A percentile compares a stretch with the other conserved stretches of the same genome.
Conservation (phyloP, 2,797 vertebrate genomes). For the Onychomys arenicola region DNA sequence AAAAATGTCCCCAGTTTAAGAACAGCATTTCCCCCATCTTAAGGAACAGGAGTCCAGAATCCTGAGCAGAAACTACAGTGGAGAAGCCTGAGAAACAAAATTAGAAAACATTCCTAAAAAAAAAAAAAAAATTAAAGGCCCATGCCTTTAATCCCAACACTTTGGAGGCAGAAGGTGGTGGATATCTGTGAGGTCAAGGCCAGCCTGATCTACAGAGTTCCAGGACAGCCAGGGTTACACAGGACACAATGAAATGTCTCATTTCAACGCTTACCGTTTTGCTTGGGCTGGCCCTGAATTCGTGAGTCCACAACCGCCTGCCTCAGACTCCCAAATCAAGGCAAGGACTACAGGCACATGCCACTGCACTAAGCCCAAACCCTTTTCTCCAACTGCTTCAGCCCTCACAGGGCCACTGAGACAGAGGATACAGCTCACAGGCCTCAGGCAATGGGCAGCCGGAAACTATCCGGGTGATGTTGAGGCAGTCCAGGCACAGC, state of each 20-base stretch:
- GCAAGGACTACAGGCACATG: neutral
- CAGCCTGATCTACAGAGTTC: neutral
- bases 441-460: constrained; percentile 96
- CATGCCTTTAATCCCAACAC: neutral
- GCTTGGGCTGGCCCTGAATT: neutral
- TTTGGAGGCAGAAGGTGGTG: neutral
- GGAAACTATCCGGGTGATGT: constrained; percentile 94
- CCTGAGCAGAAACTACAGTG: neutral
- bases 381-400: fast-evolving
- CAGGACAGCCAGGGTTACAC: neutral
- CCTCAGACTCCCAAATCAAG: neutral
- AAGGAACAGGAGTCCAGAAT: neutral
- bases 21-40: neutral
- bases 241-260: neutral
- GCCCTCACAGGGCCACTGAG: neutral
- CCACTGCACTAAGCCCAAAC: neutral
- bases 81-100: neutral
- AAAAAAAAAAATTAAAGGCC: neutral
- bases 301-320: neutral
- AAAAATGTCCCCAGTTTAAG: neutral
- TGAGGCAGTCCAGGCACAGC: constrained; percentile 97
- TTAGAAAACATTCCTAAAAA: neutral
- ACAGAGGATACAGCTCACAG: constrained; percentile 96
- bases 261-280: neutral
- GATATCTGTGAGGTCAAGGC: neutral